These are phyloP conservation scores for Microctonus hyperodae DNA, from an alignment of 2,888 invertebrate genomes.

Conservation along the genomic window DNA sequence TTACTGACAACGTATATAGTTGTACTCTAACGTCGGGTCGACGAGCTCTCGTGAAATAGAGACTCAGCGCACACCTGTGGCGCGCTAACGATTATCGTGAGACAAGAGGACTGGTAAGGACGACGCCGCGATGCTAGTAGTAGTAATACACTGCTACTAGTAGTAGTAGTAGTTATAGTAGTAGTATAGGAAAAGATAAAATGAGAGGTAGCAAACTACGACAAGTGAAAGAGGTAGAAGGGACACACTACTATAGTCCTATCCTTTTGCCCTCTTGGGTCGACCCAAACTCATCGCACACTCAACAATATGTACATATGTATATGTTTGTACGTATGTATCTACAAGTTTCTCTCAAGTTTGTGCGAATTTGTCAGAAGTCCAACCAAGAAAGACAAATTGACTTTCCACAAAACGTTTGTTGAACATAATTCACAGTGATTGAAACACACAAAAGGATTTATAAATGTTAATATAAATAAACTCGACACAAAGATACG, in stretches of 20 bases:
- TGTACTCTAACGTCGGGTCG: conserved; percentile 20
- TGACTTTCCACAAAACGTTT: conserved; percentile 1
- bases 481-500: background rate
- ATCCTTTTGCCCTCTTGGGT: conserved; percentile 3
- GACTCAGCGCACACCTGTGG: conserved; percentile 52
- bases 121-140: conserved; percentile 15
- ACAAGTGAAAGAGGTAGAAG: conserved; percentile 1
- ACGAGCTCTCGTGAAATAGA: conserved; percentile 30
- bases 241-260: background rate
- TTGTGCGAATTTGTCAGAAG: conserved; percentile 10
- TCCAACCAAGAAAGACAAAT: conserved; percentile 17
- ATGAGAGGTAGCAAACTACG: conserved; percentile 7
- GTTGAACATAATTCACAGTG: conserved; percentile 4
- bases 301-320: background rate
- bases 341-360: background rate
- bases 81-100: conserved; percentile 43
- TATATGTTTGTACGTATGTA: background rate
- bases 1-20: conserved; percentile 25
- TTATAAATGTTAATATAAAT: background rate
- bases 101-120: conserved; percentile 38
- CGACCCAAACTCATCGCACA: conserved; percentile 9
- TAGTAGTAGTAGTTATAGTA: background rate
- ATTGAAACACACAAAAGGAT: conserved; percentile 1
- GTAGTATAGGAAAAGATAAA: background rate
- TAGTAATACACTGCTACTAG: too few species aligned